phyloP scores from a whole-genome alignment of 2,113 vertebrate genomes.

The Herpetotheres cachinnans region DNA sequence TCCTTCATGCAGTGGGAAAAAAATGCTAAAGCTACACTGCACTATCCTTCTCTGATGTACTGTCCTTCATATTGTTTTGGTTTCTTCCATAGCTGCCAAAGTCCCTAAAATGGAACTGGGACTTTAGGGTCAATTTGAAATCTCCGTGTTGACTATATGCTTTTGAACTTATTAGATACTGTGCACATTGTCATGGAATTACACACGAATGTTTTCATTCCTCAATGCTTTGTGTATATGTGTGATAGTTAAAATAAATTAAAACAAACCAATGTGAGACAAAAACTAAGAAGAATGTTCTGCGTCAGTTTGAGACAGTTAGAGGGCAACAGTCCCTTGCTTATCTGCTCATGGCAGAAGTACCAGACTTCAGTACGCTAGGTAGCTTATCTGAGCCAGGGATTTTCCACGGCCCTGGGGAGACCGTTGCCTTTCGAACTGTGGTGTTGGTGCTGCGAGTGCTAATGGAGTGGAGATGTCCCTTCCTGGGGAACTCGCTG shows the following conservation, averaged over 20 bases:
- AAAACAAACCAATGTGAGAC: constrained; percentile 86
- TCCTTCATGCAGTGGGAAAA: constrained; percentile 82
- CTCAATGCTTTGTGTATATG: constrained; percentile 86
- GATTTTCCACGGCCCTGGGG: constrained; percentile 96
- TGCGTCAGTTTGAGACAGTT: constrained; percentile 66
- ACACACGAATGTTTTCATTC: constrained; percentile 79
- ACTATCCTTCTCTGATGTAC: constrained; percentile 73
- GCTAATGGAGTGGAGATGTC: constrained; percentile 74
- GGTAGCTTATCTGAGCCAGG: constrained; percentile 94
- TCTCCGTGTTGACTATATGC: constrained; percentile 61
- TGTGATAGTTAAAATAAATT: constrained; percentile 91
- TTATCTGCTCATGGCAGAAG: constrained; percentile 93
- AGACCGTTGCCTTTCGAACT: constrained; percentile 87
- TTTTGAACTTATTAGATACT: constrained; percentile 62
- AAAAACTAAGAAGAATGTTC: constrained; percentile 72
- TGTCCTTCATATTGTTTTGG: constrained; percentile 79
- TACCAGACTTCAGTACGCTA: constrained; percentile 83
- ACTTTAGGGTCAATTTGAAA: constrained; percentile 72
- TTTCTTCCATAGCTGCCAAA: constrained; percentile 82
- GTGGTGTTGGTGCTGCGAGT: constrained; percentile 70
- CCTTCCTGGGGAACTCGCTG: constrained; percentile 74
- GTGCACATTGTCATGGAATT: constrained; percentile 75
- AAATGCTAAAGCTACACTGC: constrained; percentile 78
- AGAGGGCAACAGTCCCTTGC: constrained; percentile 63
- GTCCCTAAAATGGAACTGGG: constrained; percentile 70